Evolutionary conservation across 2,113 vertebrate species (phyloP).

Genomic region (Brachyhypopomus gauderio): DNA sequence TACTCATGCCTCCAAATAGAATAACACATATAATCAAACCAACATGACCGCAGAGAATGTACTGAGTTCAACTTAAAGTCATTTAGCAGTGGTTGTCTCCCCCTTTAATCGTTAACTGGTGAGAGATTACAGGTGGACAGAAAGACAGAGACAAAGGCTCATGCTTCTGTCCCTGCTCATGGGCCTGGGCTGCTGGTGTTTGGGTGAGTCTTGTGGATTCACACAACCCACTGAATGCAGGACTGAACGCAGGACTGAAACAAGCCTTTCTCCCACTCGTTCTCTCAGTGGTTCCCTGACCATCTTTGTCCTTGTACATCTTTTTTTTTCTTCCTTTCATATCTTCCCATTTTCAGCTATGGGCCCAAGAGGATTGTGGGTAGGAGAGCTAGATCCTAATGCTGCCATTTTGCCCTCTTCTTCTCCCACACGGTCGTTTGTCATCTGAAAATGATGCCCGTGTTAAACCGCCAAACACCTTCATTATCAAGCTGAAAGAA

Average conservation of each 20-base stretch:
- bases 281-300: not conserved
- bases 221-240: not conserved
- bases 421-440: not conserved
- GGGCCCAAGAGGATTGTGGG: not conserved
- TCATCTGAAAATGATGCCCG: constrained; percentile 1
- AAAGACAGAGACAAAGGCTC: no score
- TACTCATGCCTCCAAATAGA: not conserved
- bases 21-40: constrained; percentile 19
- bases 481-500: constrained; percentile 8
- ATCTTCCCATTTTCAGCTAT: not conserved
- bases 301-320: not conserved
- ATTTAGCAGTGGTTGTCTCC: not conserved
- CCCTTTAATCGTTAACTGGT: constrained; percentile 10
- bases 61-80: not conserved
- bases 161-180: not conserved
- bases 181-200: not conserved
- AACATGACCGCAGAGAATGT: not conserved
- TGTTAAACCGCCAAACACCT: constrained; percentile 24
- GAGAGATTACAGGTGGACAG: not conserved
- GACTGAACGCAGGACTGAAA: not conserved
- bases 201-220: not conserved
- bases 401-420: constrained; percentile 26
- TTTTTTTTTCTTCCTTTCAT: not conserved
- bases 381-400: not conserved
- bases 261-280: not conserved